Evolutionary conservation across 2,113 vertebrate genomes (phyloP), one percentile per base, ranked within the genome.

Genomic region (Azemiops feae): DNA sequence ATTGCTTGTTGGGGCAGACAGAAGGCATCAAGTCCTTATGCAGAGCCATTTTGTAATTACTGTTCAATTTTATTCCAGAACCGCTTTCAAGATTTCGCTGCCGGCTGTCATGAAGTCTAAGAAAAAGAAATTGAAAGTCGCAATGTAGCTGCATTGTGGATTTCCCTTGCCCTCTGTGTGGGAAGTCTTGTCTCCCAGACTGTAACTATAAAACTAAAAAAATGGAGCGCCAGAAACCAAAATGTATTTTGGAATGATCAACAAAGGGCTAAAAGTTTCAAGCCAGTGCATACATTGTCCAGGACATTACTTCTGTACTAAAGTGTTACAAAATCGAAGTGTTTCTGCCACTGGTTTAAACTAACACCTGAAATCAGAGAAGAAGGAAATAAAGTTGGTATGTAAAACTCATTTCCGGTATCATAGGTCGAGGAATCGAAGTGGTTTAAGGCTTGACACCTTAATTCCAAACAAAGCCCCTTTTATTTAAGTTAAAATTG

Each of bases 61-160:
- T 43, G 7, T 81, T 81, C 18, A 22, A 7, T 43, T 43, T 95
- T 5, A 22, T 97, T 98, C 53, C 94, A 99, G 99, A 97, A 99
- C 99, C 93, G 99, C 98, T 93, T 99, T 99, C 96, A 99, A 99
- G 98, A 99, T 99, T 95, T 98, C 98, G 0, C 96, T 99, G 57
- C 99, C 99, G 22, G 99, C 99, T 74, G 98, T 99, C 92, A 97
- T 99, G 94, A 99, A 99, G 95, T 97, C 99, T 11, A 99, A 99
- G 97, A 99, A 99, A 97, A 99, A 99, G 97, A 99, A 99, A 94
- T 96, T 98, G n/a, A 99, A 99, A 96, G 95, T 97, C 89, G 93
- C 98, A 30, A 95, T 16, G 0, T 98, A 96, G 95, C 43, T 39
- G 20, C 34, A 93, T 25, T 22, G 43, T 89, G 85, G 25, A 23